phyloP scores from a whole-genome alignment of 2,797 vertebrate genomes.

The Accipiter badius region DNA sequence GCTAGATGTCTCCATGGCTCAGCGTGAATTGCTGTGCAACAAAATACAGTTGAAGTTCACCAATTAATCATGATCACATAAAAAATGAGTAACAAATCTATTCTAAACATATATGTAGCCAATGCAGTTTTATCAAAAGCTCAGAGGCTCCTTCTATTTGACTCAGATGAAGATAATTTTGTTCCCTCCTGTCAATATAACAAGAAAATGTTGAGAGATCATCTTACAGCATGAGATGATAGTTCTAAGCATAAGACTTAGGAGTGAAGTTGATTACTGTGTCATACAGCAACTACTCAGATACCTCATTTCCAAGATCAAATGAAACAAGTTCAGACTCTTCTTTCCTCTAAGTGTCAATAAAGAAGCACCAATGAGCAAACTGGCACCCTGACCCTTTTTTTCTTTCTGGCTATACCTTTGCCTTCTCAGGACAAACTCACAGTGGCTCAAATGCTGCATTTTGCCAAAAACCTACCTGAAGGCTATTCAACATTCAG shows the following conservation, averaged over 20 bases:
- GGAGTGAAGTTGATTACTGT: neutral
- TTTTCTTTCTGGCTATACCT: neutral
- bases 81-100: neutral
- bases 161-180: neutral
- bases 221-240: neutral
- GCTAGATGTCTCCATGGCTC: neutral
- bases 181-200: neutral
- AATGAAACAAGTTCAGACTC: neutral
- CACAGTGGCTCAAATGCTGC: neutral
- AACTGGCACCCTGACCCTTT: neutral
- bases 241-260: neutral
- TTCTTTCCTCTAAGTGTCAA: neutral
- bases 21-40: rapidly evolving
- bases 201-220: neutral
- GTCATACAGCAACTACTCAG: neutral
- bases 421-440: neutral
- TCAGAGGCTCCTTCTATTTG: neutral
- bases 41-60: neutral
- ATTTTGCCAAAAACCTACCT: neutral
- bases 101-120: neutral
- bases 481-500: neutral
- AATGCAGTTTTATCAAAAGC: neutral
- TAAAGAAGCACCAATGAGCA: neutral
- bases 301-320: neutral
- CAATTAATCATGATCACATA: neutral